Evolutionary conservation across 1,140 invertebrate species (phyloP).

Genomic region (Rhopalosiphum maidis): DNA sequence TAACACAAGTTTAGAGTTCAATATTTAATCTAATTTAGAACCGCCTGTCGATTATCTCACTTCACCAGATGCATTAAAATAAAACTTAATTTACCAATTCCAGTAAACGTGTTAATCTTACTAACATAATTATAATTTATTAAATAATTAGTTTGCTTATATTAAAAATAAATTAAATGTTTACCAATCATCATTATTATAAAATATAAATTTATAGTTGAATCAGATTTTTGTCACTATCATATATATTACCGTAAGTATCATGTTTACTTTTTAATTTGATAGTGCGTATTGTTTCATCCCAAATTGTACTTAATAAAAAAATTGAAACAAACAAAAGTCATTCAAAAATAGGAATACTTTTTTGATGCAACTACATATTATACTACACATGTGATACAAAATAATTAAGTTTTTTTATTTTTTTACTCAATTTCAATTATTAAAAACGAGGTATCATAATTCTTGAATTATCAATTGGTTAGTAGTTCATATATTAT

Average conservation of each 20-base stretch:
- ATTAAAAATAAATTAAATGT: slow-evolving; percentile 9
- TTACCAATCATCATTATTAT: neutral
- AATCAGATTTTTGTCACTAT: neutral
- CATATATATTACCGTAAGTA: neutral
- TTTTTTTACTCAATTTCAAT: too few species aligned
- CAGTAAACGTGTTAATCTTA: neutral
- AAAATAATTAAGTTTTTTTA: too few species aligned
- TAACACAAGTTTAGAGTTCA: slow-evolving; percentile 24
- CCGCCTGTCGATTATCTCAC: neutral
- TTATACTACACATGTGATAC: too few species aligned
- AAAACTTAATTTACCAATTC: slow-evolving; percentile 4
- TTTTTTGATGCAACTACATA: neutral
- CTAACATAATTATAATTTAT: neutral
- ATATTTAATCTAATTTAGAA: slow-evolving; percentile 13
- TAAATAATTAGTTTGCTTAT: neutral
- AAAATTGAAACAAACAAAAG: neutral
- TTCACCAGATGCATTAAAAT: neutral
- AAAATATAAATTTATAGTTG: neutral
- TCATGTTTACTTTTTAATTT: neutral
- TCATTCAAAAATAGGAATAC: neutral
- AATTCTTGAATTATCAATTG: neutral
- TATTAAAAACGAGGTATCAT: too few species aligned
- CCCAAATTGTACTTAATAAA: neutral
- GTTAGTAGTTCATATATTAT: neutral
- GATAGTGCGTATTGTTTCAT: neutral